phyloP scores from a whole-genome alignment of 2,113 vertebrate species.

The Budorcas taxicolor region DNA sequence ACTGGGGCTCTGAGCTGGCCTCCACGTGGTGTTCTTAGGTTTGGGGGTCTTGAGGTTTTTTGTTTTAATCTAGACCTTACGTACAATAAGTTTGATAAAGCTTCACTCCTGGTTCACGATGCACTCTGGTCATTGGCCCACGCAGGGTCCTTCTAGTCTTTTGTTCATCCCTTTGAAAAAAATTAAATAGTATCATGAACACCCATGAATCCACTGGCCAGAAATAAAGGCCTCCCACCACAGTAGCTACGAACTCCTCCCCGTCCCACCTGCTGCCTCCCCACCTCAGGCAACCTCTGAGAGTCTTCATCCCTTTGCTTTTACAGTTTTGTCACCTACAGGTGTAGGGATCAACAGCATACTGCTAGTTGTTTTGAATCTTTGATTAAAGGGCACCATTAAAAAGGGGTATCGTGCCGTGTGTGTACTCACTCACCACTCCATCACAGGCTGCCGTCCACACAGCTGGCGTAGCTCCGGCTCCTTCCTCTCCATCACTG shows the following conservation, averaged over 20 bases:
- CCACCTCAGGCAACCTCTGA: background rate
- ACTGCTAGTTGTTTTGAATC: background rate
- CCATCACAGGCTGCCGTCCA: rapidly evolving
- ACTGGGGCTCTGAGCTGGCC: background rate
- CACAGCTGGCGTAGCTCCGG: rapidly evolving
- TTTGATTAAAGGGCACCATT: background rate
- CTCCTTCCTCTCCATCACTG: background rate
- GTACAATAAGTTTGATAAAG: background rate
- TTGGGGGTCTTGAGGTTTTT: background rate
- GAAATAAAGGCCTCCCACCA: background rate
- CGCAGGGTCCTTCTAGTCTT: background rate
- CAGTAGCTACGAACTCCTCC: background rate
- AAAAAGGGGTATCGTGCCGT: background rate
- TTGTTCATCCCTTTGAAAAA: background rate
- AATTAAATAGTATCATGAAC: background rate
- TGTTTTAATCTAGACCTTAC: background rate
- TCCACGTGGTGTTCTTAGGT: background rate
- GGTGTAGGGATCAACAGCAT: background rate
- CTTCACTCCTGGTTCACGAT: background rate
- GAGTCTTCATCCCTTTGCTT: background rate
- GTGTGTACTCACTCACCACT: background rate
- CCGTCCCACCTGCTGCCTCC: background rate
- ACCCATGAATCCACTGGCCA: background rate
- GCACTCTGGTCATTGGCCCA: background rate
- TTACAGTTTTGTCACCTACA: background rate